Evolutionary conservation across 2,888 invertebrate genomes (phyloP).

Genomic region (Ramazzottius varieornatus): DNA sequence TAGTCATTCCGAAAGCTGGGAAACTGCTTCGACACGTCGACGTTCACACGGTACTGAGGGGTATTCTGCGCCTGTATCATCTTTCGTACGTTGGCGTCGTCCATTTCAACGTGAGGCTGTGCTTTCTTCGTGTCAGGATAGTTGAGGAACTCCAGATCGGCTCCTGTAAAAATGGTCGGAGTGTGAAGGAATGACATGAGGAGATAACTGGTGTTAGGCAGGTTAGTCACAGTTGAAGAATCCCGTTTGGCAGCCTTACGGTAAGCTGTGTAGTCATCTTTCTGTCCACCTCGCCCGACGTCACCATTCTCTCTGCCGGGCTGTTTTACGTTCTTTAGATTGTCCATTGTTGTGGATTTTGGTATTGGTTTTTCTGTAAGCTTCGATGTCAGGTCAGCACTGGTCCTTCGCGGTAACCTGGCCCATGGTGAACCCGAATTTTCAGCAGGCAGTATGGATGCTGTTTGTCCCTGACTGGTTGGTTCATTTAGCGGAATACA

Average conservation of each 20-base stretch:
- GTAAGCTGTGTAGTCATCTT: not conserved
- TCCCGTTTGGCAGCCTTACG: no score
- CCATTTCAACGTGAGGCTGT: not conserved
- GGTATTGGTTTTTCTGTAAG: no score
- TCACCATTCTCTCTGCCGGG: not conserved
- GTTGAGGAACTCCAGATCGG: not conserved
- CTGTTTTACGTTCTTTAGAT: no score
- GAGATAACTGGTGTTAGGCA: not conserved
- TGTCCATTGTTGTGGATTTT: no score
- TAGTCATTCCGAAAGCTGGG: conserved; percentile 1
- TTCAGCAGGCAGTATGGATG: no score
- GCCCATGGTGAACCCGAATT: no score
- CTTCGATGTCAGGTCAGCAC: no score
- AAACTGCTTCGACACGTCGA: not conserved
- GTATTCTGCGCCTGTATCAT: not conserved
- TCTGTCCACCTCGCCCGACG: not conserved
- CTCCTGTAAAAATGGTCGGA: not conserved
- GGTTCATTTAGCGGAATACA: no score
- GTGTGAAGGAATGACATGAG: not conserved
- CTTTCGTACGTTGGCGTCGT: not conserved
- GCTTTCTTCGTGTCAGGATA: not conserved
- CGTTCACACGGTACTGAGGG: not conserved
- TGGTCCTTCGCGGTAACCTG: no score
- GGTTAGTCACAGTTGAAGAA: no score
- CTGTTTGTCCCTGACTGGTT: no score